phyloP scores from a whole-genome alignment of 2,888 invertebrate species.

The Macroteleia sp. region DNA sequence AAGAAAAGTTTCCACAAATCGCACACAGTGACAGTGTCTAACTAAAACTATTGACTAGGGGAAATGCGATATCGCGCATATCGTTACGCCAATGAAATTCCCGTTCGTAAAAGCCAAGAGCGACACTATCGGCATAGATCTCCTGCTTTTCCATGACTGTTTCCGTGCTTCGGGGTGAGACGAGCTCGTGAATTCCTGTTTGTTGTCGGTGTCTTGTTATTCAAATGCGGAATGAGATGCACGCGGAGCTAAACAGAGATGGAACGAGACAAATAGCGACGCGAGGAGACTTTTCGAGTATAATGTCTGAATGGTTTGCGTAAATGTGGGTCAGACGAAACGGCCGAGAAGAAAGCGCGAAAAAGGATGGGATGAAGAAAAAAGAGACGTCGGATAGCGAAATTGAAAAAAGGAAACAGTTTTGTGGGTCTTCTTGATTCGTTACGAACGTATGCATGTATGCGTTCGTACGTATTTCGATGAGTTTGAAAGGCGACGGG shows the following conservation, averaged over 20 bases:
- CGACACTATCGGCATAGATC: constrained; percentile 56
- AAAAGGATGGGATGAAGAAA: constrained; percentile 1
- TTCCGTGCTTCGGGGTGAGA: constrained; percentile 52
- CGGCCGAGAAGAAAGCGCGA: constrained; percentile 6
- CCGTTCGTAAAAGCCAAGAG: constrained; percentile 50
- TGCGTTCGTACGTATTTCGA: constrained; percentile 11
- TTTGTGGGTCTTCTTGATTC: constrained; percentile 20
- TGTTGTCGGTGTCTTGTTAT: constrained; percentile 70
- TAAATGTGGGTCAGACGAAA: constrained; percentile 67
- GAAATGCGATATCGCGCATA: constrained; percentile 47
- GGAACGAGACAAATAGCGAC: constrained; percentile 49
- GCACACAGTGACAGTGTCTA: constrained; percentile 25
- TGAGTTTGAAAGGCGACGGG: constrained; percentile 23
- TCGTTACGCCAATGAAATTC: constrained; percentile 58
- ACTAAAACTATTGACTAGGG: constrained; percentile 41
- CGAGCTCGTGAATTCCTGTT: constrained; percentile 68
- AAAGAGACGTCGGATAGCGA: not conserved
- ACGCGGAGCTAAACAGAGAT: constrained; percentile 43
- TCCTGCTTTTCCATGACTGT: constrained; percentile 56
- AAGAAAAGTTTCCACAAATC: constrained; percentile 34
- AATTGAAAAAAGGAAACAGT: constrained; percentile 17
- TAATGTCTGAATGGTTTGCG: constrained; percentile 65
- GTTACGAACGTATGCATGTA: not conserved
- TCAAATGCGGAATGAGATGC: constrained; percentile 65
- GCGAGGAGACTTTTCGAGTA: constrained; percentile 40